phyloP scores from a whole-genome alignment of 2,113 vertebrate species.

The Oceanodroma tethys region DNA sequence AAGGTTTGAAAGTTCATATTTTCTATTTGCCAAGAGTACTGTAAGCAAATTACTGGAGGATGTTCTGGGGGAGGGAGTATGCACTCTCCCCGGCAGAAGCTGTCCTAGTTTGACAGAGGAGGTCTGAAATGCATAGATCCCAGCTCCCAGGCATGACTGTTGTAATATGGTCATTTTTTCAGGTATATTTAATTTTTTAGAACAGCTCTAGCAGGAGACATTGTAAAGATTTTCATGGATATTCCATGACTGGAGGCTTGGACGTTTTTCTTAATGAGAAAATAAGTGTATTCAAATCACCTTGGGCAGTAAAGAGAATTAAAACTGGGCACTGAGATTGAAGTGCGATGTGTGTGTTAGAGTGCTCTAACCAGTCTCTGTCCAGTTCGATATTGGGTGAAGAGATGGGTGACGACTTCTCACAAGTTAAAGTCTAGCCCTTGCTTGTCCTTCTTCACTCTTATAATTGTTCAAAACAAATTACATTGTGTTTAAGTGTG shows the following conservation, averaged over 20 bases:
- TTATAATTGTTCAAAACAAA: neutral
- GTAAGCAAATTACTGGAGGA: neutral
- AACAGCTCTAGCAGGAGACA: neutral
- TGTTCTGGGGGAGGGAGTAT: neutral
- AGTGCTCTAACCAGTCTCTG: neutral
- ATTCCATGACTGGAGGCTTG: neutral
- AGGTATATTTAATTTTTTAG: neutral
- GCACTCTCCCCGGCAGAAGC: neutral
- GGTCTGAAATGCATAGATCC: neutral
- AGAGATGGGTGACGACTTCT: neutral
- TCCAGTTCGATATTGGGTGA: neutral
- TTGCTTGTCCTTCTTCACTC: neutral
- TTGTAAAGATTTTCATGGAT: neutral
- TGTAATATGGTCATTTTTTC: neutral
- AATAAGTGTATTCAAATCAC: neutral
- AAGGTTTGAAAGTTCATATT: neutral
- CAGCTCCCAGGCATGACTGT: neutral
- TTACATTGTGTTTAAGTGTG: neutral
- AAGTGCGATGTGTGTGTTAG: fast-evolving
- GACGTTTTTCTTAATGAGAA: neutral
- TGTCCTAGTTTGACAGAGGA: neutral
- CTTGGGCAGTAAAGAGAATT: neutral
- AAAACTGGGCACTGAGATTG: neutral
- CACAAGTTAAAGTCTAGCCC: neutral
- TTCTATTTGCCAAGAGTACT: neutral